Evolutionary conservation across 2,113 vertebrate genomes (phyloP).

Genomic region (Larimichthys crocea): DNA sequence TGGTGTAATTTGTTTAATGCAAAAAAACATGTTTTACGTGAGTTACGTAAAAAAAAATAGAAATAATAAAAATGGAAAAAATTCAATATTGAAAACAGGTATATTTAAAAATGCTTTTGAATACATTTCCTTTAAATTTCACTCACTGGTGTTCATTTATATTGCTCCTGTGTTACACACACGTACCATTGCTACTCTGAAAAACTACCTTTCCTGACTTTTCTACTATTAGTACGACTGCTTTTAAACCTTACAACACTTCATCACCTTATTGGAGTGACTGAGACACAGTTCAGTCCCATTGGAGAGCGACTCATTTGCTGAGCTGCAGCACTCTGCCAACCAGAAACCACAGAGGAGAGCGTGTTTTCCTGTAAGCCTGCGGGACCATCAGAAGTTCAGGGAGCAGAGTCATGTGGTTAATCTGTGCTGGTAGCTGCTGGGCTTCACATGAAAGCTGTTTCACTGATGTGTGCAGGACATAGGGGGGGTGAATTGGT

Average conservation of each 20-base stretch:
- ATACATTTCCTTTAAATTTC: not conserved
- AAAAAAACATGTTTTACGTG: too few species aligned
- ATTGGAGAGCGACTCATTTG: not conserved
- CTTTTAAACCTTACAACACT: slow-evolving; percentile 9
- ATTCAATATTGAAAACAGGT: not conserved
- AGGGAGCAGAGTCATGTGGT: slow-evolving; percentile 43
- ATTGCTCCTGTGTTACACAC: not conserved
- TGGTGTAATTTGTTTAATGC: too few species aligned
- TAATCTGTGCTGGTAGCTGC: slow-evolving; percentile 40
- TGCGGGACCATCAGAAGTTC: slow-evolving; percentile 35
- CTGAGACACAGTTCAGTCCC: not conserved
- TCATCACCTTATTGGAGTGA: slow-evolving; percentile 20
- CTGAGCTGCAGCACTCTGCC: slow-evolving; percentile 2
- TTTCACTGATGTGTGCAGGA: slow-evolving; percentile 40
- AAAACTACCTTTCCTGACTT: not conserved
- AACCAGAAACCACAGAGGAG: slow-evolving; percentile 38
- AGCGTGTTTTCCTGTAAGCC: slow-evolving; percentile 39
- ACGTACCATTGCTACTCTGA: not conserved
- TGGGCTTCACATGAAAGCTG: slow-evolving; percentile 47
- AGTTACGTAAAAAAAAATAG: too few species aligned
- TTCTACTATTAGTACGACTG: not conserved
- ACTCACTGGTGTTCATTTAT: not conserved
- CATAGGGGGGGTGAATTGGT: slow-evolving; percentile 14
- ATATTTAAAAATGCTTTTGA: not conserved
- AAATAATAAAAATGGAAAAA: too few species aligned